Conservation (phyloP, 2,888 invertebrate species). For the Eupithecia vulgata region DNA sequence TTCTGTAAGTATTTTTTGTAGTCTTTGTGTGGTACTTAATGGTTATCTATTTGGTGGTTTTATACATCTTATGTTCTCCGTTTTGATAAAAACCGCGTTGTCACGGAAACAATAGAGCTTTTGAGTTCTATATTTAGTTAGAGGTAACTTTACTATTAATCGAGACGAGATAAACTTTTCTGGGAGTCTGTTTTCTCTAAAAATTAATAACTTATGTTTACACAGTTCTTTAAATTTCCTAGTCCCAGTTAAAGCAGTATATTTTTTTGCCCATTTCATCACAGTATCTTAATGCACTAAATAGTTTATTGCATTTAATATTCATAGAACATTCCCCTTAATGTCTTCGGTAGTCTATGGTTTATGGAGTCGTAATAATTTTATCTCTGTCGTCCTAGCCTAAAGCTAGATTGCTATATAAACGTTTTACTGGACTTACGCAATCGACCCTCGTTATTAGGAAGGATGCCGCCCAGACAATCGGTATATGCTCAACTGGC, state of each 20-base stretch:
- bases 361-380: conserved; percentile 27
- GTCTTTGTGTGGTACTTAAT: background rate
- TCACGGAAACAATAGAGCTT: background rate
- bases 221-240: background rate
- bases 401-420: conserved; percentile 8
- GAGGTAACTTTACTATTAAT: background rate
- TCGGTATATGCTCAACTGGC: conserved; percentile 11
- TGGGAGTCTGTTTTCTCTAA: background rate
- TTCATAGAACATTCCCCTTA: conserved; percentile 28
- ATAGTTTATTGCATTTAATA: conserved; percentile 24
- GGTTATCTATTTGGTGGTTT: background rate
- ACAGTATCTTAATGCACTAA: background rate
- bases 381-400: conserved; percentile 15
- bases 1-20: background rate
- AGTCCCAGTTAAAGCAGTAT: background rate
- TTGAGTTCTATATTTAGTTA: background rate
- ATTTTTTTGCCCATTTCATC: background rate
- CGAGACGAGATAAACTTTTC: background rate
- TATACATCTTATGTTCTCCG: background rate
- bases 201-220: background rate
- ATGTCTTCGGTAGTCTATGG: conserved; percentile 19
- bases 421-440: background rate
- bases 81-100: background rate
- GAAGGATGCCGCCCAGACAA: conserved; percentile 27
- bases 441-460: background rate